Evolutionary conservation across 1,140 invertebrate species (phyloP), one percentile per base, ranked within the genome.

Genomic region (Solenopsis invicta): DNA sequence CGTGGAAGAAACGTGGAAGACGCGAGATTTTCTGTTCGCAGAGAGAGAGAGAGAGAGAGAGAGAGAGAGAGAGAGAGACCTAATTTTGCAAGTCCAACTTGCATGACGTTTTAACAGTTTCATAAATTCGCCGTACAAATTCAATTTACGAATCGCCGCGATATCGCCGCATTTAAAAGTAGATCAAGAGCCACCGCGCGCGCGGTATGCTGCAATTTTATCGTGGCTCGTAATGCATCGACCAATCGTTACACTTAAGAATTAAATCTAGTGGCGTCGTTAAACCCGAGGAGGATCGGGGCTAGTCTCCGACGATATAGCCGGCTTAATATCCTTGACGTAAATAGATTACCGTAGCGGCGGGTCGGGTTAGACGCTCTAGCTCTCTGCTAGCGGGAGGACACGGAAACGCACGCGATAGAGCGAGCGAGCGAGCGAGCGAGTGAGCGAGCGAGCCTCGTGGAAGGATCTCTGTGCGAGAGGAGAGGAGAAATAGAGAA

Each of bases 321-420:
- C 85, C 81, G 78, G 89, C 89, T 89, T 87, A 78, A 90, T 90
- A 90, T 90, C 89, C 88, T 90, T 85, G 85, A 89, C 88, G 80
- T 87, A 90, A 90, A 90, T 81, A 90, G 89, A 90, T 90, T 90
- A 90, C 75, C 89, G 75, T 75, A 78, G 88, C 71, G 66, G 71
- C 88, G 86, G 62, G 74, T 90, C 77, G 85, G 89, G 74, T 85
- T 85, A 85, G 88, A 90, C 66, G 62, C 87, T 48, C 21, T 62
- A 64, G 80, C 88, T 85, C 89, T 85, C 56, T 69, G 76, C 77
- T 56, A 50, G 67, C 85, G 88, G 48, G 74, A 75, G 69, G 24
- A 45, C 74, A 54, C 85, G 88, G 48, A 67, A 75, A 54, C 18
- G 34, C 74, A 54, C 37, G 67, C 37, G 52, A 84, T 71, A 69